Evolutionary conservation across 2,888 invertebrate species (phyloP), one percentile per base, ranked within the genome.

Genomic region (Nymphalis c-album): DNA sequence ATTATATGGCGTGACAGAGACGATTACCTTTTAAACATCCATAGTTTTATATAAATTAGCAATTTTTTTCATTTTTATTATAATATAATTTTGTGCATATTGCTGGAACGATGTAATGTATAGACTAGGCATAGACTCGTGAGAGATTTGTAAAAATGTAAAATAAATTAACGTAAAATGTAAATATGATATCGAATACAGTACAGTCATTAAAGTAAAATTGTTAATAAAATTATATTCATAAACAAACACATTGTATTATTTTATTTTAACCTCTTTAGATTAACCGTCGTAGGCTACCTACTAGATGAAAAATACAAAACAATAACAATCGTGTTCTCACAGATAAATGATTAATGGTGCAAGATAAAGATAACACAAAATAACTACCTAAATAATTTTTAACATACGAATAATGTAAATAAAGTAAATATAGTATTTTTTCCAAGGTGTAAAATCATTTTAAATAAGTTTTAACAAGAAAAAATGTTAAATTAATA

Each of bases 171-270:
- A 84, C 75, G 82, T 83, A 86, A 89, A 89, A 87, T 92, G 91
- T 92, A 92, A 88, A 91, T 91, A 91, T 79, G 78, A 87, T 90
- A 91, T 89, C 88, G 91, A 90, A 90, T 91, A 88, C 84, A 89
- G 73, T 90, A 90, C 91, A 92, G 91, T 92, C 92, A 92, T 89
- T 91, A 91, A 92, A 91, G 86, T 91, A 90, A 91, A 84, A 90
- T 90, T 92, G 92, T 92, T 92, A 92, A 91, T 92, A 92, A 92
- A 92, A 91, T 87, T 92, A 92, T 92, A 92, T 92, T 92, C 92
- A 83, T 91, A 92, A 91, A 89, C 91, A 90, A 82, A 70, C 64
- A 59, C 64, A 70, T 79, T 78, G 84, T 90, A 85, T 89, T 87
- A 86, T 74, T 74, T 57, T 40, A 10, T 8, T 67, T 55, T 31